These are phyloP conservation scores for Opisthocomus hoazin DNA, from an alignment of 2,113 vertebrate species.

Conservation along the genomic window DNA sequence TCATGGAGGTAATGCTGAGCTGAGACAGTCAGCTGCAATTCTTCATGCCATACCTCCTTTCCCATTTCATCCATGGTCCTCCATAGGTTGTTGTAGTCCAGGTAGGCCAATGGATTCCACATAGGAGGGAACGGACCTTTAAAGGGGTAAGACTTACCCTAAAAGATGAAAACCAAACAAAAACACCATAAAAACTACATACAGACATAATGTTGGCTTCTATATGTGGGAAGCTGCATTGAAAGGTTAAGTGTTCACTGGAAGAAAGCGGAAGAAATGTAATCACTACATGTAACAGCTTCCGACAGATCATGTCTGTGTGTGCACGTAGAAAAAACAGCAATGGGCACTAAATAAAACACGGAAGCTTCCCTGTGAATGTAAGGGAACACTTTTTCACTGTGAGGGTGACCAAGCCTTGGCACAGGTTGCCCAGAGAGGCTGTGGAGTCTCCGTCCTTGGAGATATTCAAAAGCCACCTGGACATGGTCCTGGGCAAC, in stretches of 20 bases:
- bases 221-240: accelerated
- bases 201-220: neutral
- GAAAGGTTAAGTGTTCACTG: neutral
- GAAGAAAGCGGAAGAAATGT: neutral
- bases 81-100: slow-evolving; percentile 95
- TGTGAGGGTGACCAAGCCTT: neutral
- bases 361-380: neutral
- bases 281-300: neutral
- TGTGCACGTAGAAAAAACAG: neutral
- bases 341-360: neutral
- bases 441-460: neutral
- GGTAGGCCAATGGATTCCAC: slow-evolving; percentile 86
- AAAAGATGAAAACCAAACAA: neutral
- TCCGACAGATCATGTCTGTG: neutral
- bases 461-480: neutral
- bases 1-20: neutral
- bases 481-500: neutral
- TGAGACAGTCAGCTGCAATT: neutral
- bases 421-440: neutral
- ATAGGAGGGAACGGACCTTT: slow-evolving; percentile 84
- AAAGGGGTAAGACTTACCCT: slow-evolving; percentile 91
- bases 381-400: neutral
- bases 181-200: neutral
- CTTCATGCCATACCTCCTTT: slow-evolving; percentile 77
- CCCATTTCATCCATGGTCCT: slow-evolving; percentile 95